Base-by-base conservation (phyloP, 1,140 invertebrate species). In the Physella acuta region DNA sequence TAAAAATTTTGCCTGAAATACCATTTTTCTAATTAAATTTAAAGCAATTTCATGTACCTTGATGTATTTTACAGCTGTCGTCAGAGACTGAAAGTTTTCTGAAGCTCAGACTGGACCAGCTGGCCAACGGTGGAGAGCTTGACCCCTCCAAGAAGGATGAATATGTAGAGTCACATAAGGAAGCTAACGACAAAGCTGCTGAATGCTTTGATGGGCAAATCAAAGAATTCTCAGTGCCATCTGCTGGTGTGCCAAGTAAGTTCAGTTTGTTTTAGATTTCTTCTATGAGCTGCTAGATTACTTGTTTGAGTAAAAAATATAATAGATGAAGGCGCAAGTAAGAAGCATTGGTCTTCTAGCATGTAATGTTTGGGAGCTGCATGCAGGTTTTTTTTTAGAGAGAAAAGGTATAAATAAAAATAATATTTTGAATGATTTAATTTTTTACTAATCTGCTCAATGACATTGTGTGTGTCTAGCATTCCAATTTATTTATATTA, bases 211-310 rank as follows among this genome's bases (percentile, higher is more conserved):
- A 67, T 58, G 65, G 65, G 5, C 2, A 8, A 3, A 36, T 67
- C 14, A 58, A 39, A 30, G 24, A 67, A 36, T 67, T 67, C 33
- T 58, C 52, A 2, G 65, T 67, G 2, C 65, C 65, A 1, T 67
- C 52, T 67, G 52, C 65, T 37, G 53, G 36, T 3, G 34, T 67
- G 20, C 65, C 65, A 26, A 34, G 65, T 67, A n/a, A 67, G 65
- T 65, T 4, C 14, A 31, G 11, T 56, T 14, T 56, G 8, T 44
- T 11, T 44, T 11, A 11, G 8, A 20, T 20, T 44, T 44, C 39
- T 44, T 44, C 39, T n/a, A n/a, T n/a, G n/a, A n/a, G n/a, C 11
- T 49, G 44, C 44, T 49, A 49, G 44, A 14, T n/a, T 49, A 14
- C 11, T 14, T 14, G 44, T 14, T 49, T 11, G n/a, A 49, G 44